These are phyloP conservation scores for Silurus lanzhouensis DNA, from an alignment of 2,797 vertebrate species.

Conservation along the genomic window DNA sequence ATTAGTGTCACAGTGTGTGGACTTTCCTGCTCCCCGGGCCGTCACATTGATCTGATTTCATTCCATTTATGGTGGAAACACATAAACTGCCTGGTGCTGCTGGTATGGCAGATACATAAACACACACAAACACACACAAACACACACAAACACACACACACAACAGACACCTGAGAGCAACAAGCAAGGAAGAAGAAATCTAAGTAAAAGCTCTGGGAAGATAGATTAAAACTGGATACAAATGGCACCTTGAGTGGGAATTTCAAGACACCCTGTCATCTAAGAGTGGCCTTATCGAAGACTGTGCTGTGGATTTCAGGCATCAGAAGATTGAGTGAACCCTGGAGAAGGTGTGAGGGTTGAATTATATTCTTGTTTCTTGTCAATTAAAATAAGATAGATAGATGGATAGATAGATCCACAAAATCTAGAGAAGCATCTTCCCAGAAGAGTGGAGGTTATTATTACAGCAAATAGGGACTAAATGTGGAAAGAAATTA, in stretches of 20 bases:
- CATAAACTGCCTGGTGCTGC: conserved; percentile 35
- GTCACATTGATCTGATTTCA: conserved; percentile 48
- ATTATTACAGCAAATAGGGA: too few relatives aligned
- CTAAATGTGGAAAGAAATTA: too few relatives aligned
- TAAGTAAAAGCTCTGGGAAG: conserved; percentile 43
- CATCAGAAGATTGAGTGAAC: conserved; percentile 29
- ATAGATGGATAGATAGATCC: too few relatives aligned
- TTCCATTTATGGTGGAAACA: conserved; percentile 34
- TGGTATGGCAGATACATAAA: conserved; percentile 3
- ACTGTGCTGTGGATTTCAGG: conserved; percentile 24
- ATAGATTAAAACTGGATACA: conserved; percentile 57
- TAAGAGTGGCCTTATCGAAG: conserved; percentile 46
- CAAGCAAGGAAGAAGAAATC: conserved; percentile 34
- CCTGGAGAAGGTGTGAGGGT: conserved; percentile 15
- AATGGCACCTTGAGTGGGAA: conserved; percentile 57
- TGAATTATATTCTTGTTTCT: not conserved
- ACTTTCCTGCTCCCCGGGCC: conserved; percentile 41
- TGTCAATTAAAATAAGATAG: not conserved
- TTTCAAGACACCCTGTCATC: conserved; percentile 54
- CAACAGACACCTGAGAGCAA: conserved; percentile 42
- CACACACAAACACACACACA: conserved; percentile 6
- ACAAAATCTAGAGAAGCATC: too few relatives aligned
- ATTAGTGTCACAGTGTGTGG: conserved; percentile 48
- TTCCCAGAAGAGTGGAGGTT: too few relatives aligned
- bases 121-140: conserved; percentile 10